Percentiles rank a stretch among this genome's conserved stretches.
Evolutionary conservation across 2,888 invertebrate genomes (phyloP).

Genomic region (Sinotaia quadrata): DNA sequence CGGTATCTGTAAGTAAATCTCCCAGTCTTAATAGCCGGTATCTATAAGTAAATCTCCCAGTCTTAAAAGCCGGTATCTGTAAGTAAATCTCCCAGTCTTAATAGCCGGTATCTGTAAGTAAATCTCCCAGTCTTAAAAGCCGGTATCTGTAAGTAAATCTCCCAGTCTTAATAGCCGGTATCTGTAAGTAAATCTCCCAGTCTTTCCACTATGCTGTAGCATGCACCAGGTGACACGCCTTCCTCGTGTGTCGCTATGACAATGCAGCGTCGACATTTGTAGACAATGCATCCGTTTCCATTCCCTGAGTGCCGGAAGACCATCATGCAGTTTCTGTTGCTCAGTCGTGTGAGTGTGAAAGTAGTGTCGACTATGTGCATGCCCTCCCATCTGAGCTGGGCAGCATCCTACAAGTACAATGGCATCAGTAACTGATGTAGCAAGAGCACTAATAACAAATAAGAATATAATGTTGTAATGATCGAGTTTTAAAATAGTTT

Average conservation of each 20-base stretch:
- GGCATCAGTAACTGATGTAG: background rate
- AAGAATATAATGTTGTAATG: no score
- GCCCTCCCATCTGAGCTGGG: background rate
- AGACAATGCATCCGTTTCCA: background rate
- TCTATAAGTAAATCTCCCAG: no score
- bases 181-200: background rate
- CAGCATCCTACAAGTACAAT: background rate
- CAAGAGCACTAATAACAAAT: no score
- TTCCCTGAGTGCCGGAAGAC: background rate
- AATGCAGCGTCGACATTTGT: background rate
- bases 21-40: no score
- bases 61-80: no score
- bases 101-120: no score
- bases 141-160: no score
- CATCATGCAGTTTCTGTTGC: conserved; percentile 1
- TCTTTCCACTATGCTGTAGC: conserved; percentile 2
- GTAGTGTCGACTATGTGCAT: background rate
- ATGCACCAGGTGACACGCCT: background rate
- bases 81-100: no score
- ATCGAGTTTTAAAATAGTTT: no score
- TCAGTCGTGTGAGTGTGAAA: background rate
- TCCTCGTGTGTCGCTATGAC: background rate
- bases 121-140: no score
- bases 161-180: background rate
- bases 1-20: no score